Evolutionary conservation across 2,797 vertebrate genomes (phyloP).

Genomic region (Pseudocheirus occidentalis): DNA sequence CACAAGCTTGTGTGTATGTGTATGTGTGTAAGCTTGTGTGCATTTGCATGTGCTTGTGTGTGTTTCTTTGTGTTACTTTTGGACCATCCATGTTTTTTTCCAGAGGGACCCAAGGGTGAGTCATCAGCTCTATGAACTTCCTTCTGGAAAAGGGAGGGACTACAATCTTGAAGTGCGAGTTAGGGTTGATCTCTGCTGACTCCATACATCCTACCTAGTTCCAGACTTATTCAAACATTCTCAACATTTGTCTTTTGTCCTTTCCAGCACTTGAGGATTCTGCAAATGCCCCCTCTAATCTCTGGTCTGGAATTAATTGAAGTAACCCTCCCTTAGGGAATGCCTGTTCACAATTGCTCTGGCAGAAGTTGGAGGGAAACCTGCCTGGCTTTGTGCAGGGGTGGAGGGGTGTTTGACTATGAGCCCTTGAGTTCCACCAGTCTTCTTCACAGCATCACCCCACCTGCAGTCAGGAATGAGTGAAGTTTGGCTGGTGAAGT

Average conservation of each 20-base stretch:
- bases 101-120: not conserved
- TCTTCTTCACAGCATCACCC: not conserved
- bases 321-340: slow-evolving; percentile 38
- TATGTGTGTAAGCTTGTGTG: not conserved
- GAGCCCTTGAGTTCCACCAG: not conserved
- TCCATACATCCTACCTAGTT: slow-evolving; percentile 24
- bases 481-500: too few relatives aligned
- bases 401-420: too few relatives aligned
- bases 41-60: not conserved
- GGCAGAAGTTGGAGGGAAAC: not conserved
- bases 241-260: slow-evolving; percentile 38
- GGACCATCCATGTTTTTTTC: not conserved
- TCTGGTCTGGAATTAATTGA: not conserved
- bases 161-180: not conserved
- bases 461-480: too few relatives aligned
- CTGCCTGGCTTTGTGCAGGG: not conserved
- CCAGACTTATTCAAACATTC: slow-evolving; percentile 28
- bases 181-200: not conserved
- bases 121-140: not conserved
- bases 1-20: too few relatives aligned
- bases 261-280: slow-evolving; percentile 23
- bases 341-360: slow-evolving; percentile 39
- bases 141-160: not conserved
- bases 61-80: not conserved
- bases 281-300: not conserved